phyloP scores from a whole-genome alignment of 2,797 vertebrate genomes.

The Momotus momota region DNA sequence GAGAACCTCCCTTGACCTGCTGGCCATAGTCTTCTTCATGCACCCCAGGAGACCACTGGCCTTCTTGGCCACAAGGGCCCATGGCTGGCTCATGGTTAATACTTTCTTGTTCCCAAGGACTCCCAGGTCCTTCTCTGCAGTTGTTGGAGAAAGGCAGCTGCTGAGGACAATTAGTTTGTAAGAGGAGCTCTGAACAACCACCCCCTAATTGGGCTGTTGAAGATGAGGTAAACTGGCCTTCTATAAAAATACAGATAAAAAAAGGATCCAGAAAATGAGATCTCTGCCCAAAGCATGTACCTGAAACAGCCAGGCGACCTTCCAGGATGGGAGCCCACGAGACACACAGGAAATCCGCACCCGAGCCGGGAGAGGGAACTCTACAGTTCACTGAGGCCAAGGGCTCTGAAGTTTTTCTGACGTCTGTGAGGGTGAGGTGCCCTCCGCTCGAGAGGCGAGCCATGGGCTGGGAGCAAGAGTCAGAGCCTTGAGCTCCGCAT shows the following conservation, averaged over 20 bases:
- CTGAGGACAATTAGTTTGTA: rapidly evolving
- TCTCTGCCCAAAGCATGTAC: conserved; percentile 67
- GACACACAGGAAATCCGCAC: conserved; percentile 73
- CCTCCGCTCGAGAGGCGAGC: conserved; percentile 83
- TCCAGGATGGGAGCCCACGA: conserved; percentile 87
- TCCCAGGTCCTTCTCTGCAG: background rate
- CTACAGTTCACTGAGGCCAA: conserved; percentile 72
- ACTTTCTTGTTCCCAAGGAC: background rate
- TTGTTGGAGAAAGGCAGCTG: background rate
- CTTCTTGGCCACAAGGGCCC: background rate
- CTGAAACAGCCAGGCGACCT: conserved; percentile 85
- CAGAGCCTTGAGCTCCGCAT: background rate
- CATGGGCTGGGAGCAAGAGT: background rate
- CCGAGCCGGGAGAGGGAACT: background rate
- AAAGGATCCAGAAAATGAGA: background rate
- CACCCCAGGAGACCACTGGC: background rate
- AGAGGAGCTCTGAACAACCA: background rate
- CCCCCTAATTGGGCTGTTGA: background rate
- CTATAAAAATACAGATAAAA: background rate
- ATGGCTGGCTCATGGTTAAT: background rate
- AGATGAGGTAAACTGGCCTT: background rate
- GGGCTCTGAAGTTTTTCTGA: conserved; percentile 68
- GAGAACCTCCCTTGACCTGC: background rate
- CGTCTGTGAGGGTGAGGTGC: conserved; percentile 80
- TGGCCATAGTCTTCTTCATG: background rate